Base-by-base conservation (phyloP, 1,140 invertebrate species). In the Lordiphosa clarofinis region DNA sequence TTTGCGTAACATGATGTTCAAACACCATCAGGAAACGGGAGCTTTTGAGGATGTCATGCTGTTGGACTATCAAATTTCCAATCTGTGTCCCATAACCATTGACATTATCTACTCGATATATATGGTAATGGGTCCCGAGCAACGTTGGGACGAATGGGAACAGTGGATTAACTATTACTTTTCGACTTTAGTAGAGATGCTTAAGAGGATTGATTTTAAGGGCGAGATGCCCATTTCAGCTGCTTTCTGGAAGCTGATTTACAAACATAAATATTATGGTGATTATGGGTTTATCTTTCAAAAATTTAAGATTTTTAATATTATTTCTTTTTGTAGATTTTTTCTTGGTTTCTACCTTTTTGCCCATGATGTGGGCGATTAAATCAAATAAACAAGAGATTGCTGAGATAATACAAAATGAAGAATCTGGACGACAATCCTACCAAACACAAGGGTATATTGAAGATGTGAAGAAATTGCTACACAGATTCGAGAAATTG, bases 1-100 rank as follows among this genome's bases (percentile, higher is more conserved):
- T 55, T 6, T 61, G 4, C 56, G 59, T 0, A 87, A 87, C 8
- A 66, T 84, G 69, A 72, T 87, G 76, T 79, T 87, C 12, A 84
- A 61, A 54, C 13, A 59, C 4, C 53, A 72, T 12, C 38, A 38
- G 4, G 13, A 10, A n/a, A 55, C 57, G 1, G 60, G 53, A 19
- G 35, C 13, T 4, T 10, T 59, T 0, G 72, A 81, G 19, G 74
- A 87, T 12, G 43, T 56, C 1, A 65, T 84, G 56, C n/a, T 87
- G 3, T 19, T 84, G 4, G 86, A 87, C 19, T 87, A 63, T 4
- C 86, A 87, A 52, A 11, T 76, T 1, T 44, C 38, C 8, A 73
- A 86, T 12, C 12, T 64, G 3, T 49, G 35, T 1, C 60, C 84
- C 1, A 63, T 70, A 7, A 47, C 57, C 1, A 24, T 55, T 0